These are phyloP conservation scores for Sebastes fasciatus DNA, from an alignment of 2,113 vertebrate genomes.

Conservation along the genomic window DNA sequence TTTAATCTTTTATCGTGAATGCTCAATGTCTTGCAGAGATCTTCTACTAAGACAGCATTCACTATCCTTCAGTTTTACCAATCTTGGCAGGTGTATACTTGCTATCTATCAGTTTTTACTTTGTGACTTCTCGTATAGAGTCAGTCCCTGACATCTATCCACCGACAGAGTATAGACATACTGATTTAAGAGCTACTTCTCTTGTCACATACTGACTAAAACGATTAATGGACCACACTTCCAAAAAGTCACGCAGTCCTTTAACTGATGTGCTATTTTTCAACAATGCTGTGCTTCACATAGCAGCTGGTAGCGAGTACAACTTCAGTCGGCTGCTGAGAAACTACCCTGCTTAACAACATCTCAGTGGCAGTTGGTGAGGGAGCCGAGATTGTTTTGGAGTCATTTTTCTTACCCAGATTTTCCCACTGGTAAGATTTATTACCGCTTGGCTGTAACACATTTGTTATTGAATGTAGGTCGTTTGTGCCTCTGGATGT, in stretches of 20 bases:
- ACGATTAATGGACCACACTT: slow-evolving; percentile 32
- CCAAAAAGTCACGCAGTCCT: slow-evolving; percentile 46
- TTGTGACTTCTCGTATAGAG: not conserved
- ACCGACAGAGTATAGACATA: not conserved
- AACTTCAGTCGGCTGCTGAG: slow-evolving; percentile 35
- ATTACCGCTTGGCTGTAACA: slow-evolving; percentile 18
- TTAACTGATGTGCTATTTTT: slow-evolving; percentile 33
- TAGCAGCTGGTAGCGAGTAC: not conserved
- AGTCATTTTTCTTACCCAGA: slow-evolving; percentile 31
- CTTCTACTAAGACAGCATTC: not conserved
- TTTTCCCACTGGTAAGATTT: slow-evolving; percentile 25
- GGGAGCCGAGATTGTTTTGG: slow-evolving; percentile 16
- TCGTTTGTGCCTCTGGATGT: slow-evolving; percentile 1
- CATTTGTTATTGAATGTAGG: slow-evolving; percentile 24
- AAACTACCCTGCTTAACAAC: slow-evolving; percentile 31
- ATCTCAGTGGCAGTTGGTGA: slow-evolving; percentile 29
- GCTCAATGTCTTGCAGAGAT: not conserved
- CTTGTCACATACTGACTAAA: slow-evolving; percentile 10
- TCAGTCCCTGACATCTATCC: not conserved
- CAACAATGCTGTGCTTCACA: slow-evolving; percentile 14
- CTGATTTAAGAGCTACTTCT: not conserved
- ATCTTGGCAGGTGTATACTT: not conserved
- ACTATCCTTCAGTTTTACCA: not conserved
- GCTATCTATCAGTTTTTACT: not conserved
- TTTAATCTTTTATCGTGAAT: not conserved